phyloP scores from a whole-genome alignment of 2,113 vertebrate species.

The Muntiacus muntjak region DNA sequence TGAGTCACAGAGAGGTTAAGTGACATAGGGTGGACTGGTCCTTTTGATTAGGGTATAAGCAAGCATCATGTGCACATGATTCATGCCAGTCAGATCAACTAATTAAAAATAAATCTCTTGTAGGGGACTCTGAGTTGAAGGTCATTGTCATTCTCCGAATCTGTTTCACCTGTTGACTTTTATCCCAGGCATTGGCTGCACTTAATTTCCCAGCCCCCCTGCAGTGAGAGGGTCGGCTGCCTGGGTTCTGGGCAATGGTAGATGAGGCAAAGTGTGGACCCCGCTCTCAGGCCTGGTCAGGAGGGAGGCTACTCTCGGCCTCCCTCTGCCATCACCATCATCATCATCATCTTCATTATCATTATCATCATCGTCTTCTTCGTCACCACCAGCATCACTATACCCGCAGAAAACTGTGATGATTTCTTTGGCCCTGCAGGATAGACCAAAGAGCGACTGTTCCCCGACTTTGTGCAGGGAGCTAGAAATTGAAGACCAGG shows the following conservation, averaged over 20 bases:
- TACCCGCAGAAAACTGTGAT: not conserved
- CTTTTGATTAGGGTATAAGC: not conserved
- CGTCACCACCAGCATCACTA: not conserved
- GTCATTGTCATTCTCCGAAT: not conserved
- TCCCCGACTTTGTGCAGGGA: not conserved
- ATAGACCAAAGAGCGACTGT: not conserved
- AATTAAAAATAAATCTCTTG: not conserved
- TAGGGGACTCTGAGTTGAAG: not conserved
- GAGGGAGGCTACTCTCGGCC: not conserved
- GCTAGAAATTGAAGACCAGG: not conserved
- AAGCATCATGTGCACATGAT: not conserved
- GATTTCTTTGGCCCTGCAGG: not conserved
- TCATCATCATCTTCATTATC: not conserved
- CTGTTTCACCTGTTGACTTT: not conserved
- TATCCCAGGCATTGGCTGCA: not conserved
- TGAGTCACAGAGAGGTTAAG: not conserved
- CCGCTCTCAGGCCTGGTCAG: not conserved
- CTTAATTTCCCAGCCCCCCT: not conserved
- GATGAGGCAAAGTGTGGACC: not conserved
- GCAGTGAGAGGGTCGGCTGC: not conserved
- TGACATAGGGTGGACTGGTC: not conserved
- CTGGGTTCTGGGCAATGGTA: not conserved
- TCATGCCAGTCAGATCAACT: not conserved
- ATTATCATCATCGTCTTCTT: not conserved
- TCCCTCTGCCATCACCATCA: not conserved